Conservation (phyloP, 1,140 invertebrate species). For the Heterodera schachtii region DNA sequence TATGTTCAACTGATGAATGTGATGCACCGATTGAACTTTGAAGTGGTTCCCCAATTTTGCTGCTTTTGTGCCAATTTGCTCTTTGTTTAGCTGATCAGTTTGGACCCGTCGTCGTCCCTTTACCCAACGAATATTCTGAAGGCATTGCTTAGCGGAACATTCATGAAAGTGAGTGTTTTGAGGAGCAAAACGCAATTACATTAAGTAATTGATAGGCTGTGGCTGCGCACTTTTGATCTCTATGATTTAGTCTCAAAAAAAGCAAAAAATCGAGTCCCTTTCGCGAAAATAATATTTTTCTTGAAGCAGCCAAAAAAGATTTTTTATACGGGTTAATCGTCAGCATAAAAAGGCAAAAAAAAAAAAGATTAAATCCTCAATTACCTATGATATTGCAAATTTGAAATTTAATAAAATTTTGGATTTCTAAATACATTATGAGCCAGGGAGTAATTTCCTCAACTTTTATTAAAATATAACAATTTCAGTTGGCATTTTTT, state of each 20-base stretch:
- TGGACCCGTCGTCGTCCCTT: slow-evolving; percentile 75
- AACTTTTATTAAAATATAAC: slow-evolving; percentile 20
- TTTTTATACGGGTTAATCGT: too few relatives aligned
- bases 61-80: slow-evolving; percentile 70
- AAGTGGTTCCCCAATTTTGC: slow-evolving; percentile 76
- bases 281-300: too few relatives aligned
- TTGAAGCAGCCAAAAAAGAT: too few relatives aligned
- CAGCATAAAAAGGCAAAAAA: too few relatives aligned
- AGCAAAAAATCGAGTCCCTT: too few relatives aligned
- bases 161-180: slow-evolving; percentile 84
- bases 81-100: slow-evolving; percentile 73
- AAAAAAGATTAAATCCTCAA: too few relatives aligned
- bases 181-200: neutral
- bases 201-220: neutral
- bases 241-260: too few relatives aligned
- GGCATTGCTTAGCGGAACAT: slow-evolving; percentile 94
- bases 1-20: slow-evolving; percentile 76
- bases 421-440: too few relatives aligned
- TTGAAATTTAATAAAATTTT: too few relatives aligned
- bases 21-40: slow-evolving; percentile 83
- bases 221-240: too few relatives aligned
- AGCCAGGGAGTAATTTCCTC: too few relatives aligned
- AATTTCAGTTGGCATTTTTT: slow-evolving; percentile 23
- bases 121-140: slow-evolving; percentile 99
- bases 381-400: too few relatives aligned